Evolutionary conservation across 2,888 invertebrate genomes (phyloP), one percentile per base, ranked within the genome.

Genomic region (Aleiodes alternator): DNA sequence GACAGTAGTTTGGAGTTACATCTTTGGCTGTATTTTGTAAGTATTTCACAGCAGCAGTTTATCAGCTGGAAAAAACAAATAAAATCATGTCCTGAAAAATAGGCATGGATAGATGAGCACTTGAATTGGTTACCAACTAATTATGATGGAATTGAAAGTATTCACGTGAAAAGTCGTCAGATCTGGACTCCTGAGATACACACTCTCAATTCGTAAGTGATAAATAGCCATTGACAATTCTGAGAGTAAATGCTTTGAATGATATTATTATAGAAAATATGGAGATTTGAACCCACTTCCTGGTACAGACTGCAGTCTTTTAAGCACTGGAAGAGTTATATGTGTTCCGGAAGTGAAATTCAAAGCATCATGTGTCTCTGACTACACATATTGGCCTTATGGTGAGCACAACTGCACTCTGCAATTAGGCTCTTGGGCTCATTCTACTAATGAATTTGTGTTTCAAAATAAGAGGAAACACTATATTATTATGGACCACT

Each of bases 161-260:
- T 61, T 8, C 91, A 93, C 80, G 87, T 95, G 11, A 91, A 92
- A 8, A 93, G 93, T 79, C 90, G 91, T 70, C 91, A 93, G 76
- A 91, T 96, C 71, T 96, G 96, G 96, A 90, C 92, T 8, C 96
- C 96, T 0, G 94, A 94, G 80, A 90, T 96, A 83, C 92, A 94
- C 0, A 87, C 95, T 11, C 94, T 94, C 82, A 96, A 96, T 83
- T 91, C 92, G 92, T 92, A 87, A 88, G 88, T 78, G 50, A 8
- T 64, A 29, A 12, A 48, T 38, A 38, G 8, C 3, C 5, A 38
- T 38, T 38, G 38, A 38, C 1, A 38, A 38, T 38, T 38, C 6
- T 5, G 38, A 38, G 8, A 38, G 1, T 38, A 3, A 38, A 38
- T 38, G 8, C 8, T 38, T 38, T 38, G 38, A 38, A 38, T 38